Conservation (phyloP, 2,888 invertebrate genomes). For the Graphium colonna region DNA sequence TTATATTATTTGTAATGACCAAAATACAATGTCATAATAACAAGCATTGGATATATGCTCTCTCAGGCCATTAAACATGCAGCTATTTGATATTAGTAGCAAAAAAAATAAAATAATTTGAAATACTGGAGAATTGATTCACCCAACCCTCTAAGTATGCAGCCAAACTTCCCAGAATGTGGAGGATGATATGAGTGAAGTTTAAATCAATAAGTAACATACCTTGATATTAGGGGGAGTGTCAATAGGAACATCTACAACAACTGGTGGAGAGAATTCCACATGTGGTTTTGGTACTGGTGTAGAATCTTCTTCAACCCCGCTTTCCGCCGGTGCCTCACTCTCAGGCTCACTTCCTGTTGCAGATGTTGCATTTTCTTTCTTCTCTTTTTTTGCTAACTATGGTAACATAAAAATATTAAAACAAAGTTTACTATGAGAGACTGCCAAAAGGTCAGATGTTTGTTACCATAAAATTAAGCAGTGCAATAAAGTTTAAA, state of each 20-base stretch:
- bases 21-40: too few relatives aligned
- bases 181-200: too few relatives aligned
- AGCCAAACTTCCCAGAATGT: constrained; percentile 2
- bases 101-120: constrained; percentile 1
- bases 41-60: too few relatives aligned
- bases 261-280: constrained; percentile 83
- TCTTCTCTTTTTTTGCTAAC: constrained; percentile 73
- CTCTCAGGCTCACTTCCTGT: constrained; percentile 70
- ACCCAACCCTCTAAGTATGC: not conserved
- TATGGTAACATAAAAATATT: constrained; percentile 34
- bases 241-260: constrained; percentile 81
- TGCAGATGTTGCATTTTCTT: constrained; percentile 50
- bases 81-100: constrained; percentile 1
- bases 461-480: too few relatives aligned
- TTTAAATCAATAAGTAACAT: too few relatives aligned
- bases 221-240: constrained; percentile 72
- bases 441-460: too few relatives aligned
- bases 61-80: constrained; percentile 3
- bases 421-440: too few relatives aligned
- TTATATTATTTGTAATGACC: too few relatives aligned
- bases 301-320: constrained; percentile 60
- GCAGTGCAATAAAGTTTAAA: too few relatives aligned
- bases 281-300: constrained; percentile 76
- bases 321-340: constrained; percentile 69
- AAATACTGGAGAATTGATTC: not conserved